Base-by-base conservation (phyloP, 2,888 invertebrate genomes). In the Pycnomerus fuliginosus region DNA sequence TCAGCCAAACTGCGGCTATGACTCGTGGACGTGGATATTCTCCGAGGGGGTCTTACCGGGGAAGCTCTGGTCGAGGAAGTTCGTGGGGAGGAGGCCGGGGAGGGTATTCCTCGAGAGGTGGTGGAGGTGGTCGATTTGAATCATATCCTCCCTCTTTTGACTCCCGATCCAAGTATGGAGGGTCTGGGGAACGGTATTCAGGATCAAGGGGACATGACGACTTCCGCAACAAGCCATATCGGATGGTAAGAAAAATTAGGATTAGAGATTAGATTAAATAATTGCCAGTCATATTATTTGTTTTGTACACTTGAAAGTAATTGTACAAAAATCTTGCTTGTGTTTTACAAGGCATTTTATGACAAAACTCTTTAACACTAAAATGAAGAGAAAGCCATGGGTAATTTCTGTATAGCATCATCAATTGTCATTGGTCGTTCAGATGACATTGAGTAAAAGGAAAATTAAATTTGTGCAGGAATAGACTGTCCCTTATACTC, bases 1-100 rank as follows among this genome's bases (percentile, higher is more conserved):
- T 62, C 60, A 63, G 62, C 42, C 64, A 65, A 52, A 58, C 63
- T 3, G 48, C 61, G 11, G 57, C 60, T 13, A 68, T 68, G 68
- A 58, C 64, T 15, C 60, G 68, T 27, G 41, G 45, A 13, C 34
- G 49, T 4, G 48, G 47, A 5, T 47, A 36, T 15, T 40, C 44
- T 4, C 36, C 38, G 13, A 12, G 48, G 11, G 48, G 48, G n/a
- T 37, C 33, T 7, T 37, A 31, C 13, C 14, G 40, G 7, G 27
- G 39, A 5, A 34, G 47, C 28, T 44, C 48, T 2, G 25, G 31
- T 13, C 28, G 48, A 5, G 46, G 50, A 10, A 25, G 36, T 17
- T 44, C 48, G 0, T 48, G 44, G 44, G 38, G 44, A 1, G 48
- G 48, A 5, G 52, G 52, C 7, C 42, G 53, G 3, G 44, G 55